Conservation (phyloP, 2,113 vertebrate species). For the Sander lucioperca region DNA sequence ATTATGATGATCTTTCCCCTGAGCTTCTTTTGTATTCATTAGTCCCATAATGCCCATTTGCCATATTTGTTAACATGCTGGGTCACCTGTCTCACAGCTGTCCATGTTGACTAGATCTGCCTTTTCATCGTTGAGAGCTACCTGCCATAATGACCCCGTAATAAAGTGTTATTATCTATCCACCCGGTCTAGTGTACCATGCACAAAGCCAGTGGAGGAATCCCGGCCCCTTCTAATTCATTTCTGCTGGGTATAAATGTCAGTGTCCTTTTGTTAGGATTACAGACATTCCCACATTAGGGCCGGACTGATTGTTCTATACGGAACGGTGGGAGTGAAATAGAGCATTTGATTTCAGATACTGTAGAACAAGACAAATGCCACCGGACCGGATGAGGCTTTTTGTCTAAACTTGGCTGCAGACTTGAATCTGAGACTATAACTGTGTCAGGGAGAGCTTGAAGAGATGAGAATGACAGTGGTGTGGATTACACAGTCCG, state of each 20-base stretch:
- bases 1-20: constrained; percentile 71
- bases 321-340: constrained; percentile 81
- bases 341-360: constrained; percentile 87
- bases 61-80: constrained; percentile 80
- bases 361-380: constrained; percentile 83
- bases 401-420: constrained; percentile 78
- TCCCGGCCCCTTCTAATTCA: constrained; percentile 78
- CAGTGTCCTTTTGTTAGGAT: constrained; percentile 83
- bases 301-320: constrained; percentile 79
- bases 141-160: constrained; percentile 79
- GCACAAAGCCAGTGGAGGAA: constrained; percentile 80
- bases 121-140: constrained; percentile 80
- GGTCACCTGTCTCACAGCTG: constrained; percentile 80
- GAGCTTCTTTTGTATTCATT: constrained; percentile 78
- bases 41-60: constrained; percentile 76
- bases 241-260: constrained; percentile 85
- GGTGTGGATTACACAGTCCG: constrained; percentile 79
- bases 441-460: constrained; percentile 64
- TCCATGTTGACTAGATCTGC: constrained; percentile 73
- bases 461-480: constrained; percentile 63
- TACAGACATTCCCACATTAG: constrained; percentile 83
- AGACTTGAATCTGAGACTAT: constrained; percentile 79
- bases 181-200: constrained; percentile 74
- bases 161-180: constrained; percentile 83
- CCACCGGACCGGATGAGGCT: constrained; percentile 72